Evolutionary conservation across 2,113 vertebrate genomes (phyloP).

Genomic region (Hippocampus guttulatus): DNA sequence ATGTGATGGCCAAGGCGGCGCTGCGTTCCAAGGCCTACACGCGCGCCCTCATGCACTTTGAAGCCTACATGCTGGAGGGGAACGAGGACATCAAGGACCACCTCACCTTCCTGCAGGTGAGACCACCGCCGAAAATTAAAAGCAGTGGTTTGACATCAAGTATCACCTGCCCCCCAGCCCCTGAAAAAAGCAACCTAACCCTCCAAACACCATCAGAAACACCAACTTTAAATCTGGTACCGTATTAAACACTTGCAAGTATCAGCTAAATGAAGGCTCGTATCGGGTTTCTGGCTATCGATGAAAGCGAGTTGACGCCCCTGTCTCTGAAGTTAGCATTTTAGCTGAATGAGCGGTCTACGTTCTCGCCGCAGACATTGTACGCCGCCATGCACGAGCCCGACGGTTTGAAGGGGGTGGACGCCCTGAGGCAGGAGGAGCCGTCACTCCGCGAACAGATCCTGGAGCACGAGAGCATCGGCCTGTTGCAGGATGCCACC

Average conservation of each 20-base stretch:
- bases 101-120: conserved; percentile 94
- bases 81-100: conserved; percentile 94
- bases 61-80: conserved; percentile 90
- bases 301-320: background rate
- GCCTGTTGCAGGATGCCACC: conserved; percentile 89
- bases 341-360: background rate
- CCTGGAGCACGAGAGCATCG: conserved; percentile 95
- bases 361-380: conserved; percentile 59
- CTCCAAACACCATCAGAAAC: background rate
- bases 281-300: too few species aligned
- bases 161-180: background rate
- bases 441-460: conserved; percentile 93
- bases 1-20: conserved; percentile 88
- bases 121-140: background rate
- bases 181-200: too few species aligned
- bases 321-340: background rate
- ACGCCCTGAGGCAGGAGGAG: conserved; percentile 88
- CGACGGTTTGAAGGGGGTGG: conserved; percentile 93
- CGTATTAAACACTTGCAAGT: too few species aligned
- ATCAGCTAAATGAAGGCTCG: too few species aligned
- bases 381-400: conserved; percentile 98
- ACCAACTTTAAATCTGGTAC: background rate
- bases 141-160: background rate
- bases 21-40: conserved; percentile 96
- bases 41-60: conserved; percentile 96